phyloP scores from a whole-genome alignment of 2,113 vertebrate genomes.

The Oreochromis aureus region DNA sequence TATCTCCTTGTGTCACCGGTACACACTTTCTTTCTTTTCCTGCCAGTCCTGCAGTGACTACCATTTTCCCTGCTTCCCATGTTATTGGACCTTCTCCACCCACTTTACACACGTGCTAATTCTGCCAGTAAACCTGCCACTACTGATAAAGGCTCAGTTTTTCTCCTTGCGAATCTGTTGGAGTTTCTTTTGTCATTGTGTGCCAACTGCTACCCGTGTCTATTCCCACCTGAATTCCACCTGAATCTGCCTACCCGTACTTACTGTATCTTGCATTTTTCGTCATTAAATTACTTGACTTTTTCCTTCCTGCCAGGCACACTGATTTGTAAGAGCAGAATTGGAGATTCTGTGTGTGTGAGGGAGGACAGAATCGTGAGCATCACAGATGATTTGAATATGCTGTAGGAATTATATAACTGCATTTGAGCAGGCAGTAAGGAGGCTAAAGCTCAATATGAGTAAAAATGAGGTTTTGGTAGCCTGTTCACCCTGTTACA shows the following conservation, averaged over 20 bases:
- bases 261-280: not conserved
- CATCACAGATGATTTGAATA: not conserved
- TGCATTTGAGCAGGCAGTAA: not conserved
- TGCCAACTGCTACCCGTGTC: not conserved
- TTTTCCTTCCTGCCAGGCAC: not conserved
- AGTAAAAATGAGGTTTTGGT: not conserved
- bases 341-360: not conserved
- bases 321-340: not conserved
- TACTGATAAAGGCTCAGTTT: not conserved
- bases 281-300: not conserved
- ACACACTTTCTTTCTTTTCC: not conserved
- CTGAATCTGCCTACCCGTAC: not conserved
- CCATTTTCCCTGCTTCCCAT: not conserved
- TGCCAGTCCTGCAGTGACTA: not conserved
- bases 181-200: not conserved
- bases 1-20: not conserved
- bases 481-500: not conserved
- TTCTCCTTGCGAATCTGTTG: not conserved
- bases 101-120: not conserved
- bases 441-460: not conserved
- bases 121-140: not conserved
- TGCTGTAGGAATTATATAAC: not conserved
- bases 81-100: not conserved
- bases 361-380: not conserved
- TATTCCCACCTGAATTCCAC: not conserved